Evolutionary conservation across 1,140 invertebrate species (phyloP), one percentile per base, ranked within the genome.

Genomic region (Tyrophagus putrescentiae): DNA sequence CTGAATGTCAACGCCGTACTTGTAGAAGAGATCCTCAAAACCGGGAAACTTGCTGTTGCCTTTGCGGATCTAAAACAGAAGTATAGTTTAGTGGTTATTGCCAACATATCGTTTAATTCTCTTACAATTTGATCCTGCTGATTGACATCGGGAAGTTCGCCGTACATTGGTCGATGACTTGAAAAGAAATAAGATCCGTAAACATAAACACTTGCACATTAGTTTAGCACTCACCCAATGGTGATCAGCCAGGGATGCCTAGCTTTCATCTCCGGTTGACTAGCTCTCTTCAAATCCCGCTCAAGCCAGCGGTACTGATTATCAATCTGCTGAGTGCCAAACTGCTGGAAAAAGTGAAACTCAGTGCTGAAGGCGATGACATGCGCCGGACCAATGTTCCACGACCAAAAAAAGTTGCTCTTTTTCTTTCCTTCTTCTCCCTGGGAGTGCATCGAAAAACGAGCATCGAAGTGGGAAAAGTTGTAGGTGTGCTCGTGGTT

Each of bases 161-260:
- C 97, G 70, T 97, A 98, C 91, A 98, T 95, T 1, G 94, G 93
- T 21, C 91, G 76, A 72, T 98, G 93, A 18, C 89, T n/a, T n/a
- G n/a, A n/a, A n/a, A n/a, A n/a, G n/a, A n/a, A n/a, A n/a, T n/a
- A n/a, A n/a, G n/a, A n/a, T n/a, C n/a, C n/a, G n/a, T n/a, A n/a
- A n/a, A n/a, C n/a, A n/a, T n/a, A n/a, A n/a, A n/a, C n/a, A n/a
- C n/a, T n/a, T n/a, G n/a, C n/a, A n/a, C n/a, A n/a, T n/a, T n/a
- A n/a, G n/a, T n/a, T n/a, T n/a, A n/a, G n/a, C n/a, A n/a, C n/a
- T n/a, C n/a, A n/a, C n/a, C 90, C 92, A 72, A 83, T 87, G 5
- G 87, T 81, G 36, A 98, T 81, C 60, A 98, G 90, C 94, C 94
- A 98, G 0, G 94, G 93, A 28, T 79, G 77, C 62, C 78, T 72